phyloP scores from a whole-genome alignment of 2,113 vertebrate genomes.

The Lontra canadensis region DNA sequence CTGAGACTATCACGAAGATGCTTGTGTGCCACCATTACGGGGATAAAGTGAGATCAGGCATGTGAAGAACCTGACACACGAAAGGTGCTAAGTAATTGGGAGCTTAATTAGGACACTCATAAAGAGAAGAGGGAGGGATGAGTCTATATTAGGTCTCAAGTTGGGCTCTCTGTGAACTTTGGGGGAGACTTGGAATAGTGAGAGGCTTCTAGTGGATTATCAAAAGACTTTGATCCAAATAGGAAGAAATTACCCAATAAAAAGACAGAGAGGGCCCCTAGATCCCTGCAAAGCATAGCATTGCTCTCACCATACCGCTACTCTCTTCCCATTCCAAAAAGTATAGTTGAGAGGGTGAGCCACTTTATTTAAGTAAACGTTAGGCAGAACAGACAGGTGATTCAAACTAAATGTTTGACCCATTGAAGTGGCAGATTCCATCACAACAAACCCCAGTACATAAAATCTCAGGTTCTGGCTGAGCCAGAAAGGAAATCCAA shows the following conservation, averaged over 20 bases:
- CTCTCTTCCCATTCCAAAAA: neutral
- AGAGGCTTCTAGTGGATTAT: neutral
- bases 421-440: constrained; percentile 13
- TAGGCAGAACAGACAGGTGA: neutral
- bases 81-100: neutral
- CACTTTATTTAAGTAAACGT: neutral
- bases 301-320: neutral
- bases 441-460: constrained; percentile 8
- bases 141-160: neutral
- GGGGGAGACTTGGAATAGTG: neutral
- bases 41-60: neutral
- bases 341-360: neutral
- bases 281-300: neutral
- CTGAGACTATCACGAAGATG: neutral
- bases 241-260: neutral
- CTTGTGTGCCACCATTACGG: neutral
- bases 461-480: constrained; percentile 19
- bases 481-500: constrained; percentile 40
- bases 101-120: neutral
- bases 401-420: constrained; percentile 19
- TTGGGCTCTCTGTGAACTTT: neutral
- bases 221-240: neutral
- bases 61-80: rapidly evolving
- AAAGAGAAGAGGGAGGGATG: neutral
- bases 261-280: neutral